These are phyloP conservation scores for Epirrhoe alternata DNA, from an alignment of 2,888 invertebrate genomes.

Conservation along the genomic window DNA sequence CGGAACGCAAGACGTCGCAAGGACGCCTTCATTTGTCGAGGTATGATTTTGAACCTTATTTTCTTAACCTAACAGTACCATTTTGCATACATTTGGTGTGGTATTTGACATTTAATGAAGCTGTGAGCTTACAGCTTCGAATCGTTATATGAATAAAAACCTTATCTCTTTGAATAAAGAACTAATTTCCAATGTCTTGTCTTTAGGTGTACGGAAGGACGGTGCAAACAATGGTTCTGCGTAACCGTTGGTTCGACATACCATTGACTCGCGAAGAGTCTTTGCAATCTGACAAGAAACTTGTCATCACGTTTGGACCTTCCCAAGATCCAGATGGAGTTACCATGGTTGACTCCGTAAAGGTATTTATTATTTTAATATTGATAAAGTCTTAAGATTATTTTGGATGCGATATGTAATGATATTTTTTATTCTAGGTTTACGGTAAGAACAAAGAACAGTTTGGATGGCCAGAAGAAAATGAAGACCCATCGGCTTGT, in stretches of 20 bases:
- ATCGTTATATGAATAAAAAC: background rate
- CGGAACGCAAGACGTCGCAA: slow-evolving; percentile 92
- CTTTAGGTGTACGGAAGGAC: slow-evolving; percentile 88
- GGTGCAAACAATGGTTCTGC: slow-evolving; percentile 88
- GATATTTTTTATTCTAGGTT: slow-evolving; percentile 65
- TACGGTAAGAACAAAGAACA: slow-evolving; percentile 98
- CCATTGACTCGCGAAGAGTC: slow-evolving; percentile 97
- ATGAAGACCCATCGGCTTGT: slow-evolving; percentile 88
- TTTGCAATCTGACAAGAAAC: slow-evolving; percentile 94
- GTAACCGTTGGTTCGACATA: slow-evolving; percentile 97
- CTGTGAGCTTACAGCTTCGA: background rate
- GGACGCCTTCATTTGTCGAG: slow-evolving; percentile 91
- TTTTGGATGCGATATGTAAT: background rate
- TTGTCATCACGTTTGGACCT: slow-evolving; percentile 93
- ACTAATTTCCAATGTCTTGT: slow-evolving; percentile 11
- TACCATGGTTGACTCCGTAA: slow-evolving; percentile 97
- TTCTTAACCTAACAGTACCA: background rate
- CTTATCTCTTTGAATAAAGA: background rate
- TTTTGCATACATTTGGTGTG: slow-evolving; percentile 83
- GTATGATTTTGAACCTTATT: slow-evolving; percentile 60
- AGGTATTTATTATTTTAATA: slow-evolving; percentile 79
- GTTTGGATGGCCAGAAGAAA: slow-evolving; percentile 98
- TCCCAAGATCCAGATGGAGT: slow-evolving; percentile 95
- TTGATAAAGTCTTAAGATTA: background rate
- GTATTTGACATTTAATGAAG: slow-evolving; percentile 55